These are phyloP conservation scores for Nannoperca australis DNA, from an alignment of 2,797 vertebrate species.

Conservation along the genomic window DNA sequence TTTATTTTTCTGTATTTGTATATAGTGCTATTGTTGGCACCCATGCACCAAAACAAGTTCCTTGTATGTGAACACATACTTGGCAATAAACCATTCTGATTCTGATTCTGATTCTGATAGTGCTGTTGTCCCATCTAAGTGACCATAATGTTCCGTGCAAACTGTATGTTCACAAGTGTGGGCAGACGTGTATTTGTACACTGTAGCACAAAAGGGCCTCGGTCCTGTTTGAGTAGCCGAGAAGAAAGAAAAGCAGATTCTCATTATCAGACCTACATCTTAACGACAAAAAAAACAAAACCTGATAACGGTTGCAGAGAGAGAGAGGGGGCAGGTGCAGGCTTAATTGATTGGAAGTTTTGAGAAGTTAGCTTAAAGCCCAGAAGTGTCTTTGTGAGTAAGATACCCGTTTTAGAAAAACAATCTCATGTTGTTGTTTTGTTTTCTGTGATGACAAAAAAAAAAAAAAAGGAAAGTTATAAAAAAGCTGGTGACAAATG, in stretches of 20 bases:
- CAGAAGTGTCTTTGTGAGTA: not conserved
- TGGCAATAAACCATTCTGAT: too few species aligned
- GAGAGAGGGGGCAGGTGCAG: not conserved
- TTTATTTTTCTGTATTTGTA: too few species aligned
- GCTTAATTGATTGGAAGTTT: not conserved
- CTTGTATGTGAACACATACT: too few species aligned
- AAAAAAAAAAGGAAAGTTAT: not conserved
- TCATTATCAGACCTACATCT: not conserved
- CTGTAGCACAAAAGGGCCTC: constrained; percentile 29
- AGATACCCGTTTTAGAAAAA: not conserved
- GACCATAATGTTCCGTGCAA: constrained; percentile 51
- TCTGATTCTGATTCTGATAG: too few species aligned
- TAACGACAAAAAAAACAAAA: not conserved
- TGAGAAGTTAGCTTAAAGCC: not conserved
- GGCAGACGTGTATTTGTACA: constrained; percentile 29
- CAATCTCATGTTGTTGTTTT: not conserved
- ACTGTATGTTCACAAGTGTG: constrained; percentile 35
- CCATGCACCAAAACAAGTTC: too few species aligned
- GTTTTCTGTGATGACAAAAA: not conserved
- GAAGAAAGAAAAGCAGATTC: constrained; percentile 19
- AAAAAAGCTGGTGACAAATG: not conserved
- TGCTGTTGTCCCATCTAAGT: constrained; percentile 49
- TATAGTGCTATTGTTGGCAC: too few species aligned
- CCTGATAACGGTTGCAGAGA: not conserved
- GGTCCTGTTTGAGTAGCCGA: constrained; percentile 1